Conservation (phyloP, 2,113 vertebrate genomes). For the Isurus oxyrinchus region DNA sequence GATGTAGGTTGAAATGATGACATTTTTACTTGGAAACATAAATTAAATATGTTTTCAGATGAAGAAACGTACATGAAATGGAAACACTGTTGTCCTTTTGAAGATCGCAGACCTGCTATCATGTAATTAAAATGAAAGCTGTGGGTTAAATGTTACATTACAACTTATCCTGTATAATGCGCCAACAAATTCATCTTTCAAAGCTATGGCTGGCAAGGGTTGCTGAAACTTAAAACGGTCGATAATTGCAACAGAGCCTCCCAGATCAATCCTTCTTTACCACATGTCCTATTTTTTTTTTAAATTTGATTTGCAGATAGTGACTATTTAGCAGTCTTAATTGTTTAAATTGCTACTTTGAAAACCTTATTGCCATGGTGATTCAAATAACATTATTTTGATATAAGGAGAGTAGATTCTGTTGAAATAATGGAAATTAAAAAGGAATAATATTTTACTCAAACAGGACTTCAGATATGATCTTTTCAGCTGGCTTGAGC, state of each 20-base stretch:
- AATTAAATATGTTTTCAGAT: not conserved
- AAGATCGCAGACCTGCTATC: not conserved
- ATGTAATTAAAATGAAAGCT: slow-evolving; percentile 6
- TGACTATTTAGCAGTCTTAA: not conserved
- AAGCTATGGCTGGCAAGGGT: too few relatives aligned
- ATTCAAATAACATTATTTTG: not conserved
- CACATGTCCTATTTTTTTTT: not conserved
- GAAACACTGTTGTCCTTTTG: not conserved
- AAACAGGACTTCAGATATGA: not conserved
- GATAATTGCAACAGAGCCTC: not conserved
- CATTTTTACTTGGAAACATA: not conserved
- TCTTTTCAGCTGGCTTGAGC: not conserved
- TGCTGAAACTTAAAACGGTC: not conserved
- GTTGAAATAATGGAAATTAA: not conserved
- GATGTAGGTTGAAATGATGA: not conserved
- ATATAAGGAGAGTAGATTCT: not conserved
- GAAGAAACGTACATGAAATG: not conserved
- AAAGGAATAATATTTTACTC: not conserved
- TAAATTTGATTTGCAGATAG: not conserved
- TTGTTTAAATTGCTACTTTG: not conserved
- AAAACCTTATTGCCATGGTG: not conserved
- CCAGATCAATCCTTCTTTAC: not conserved
- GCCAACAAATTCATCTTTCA: slow-evolving; percentile 10
- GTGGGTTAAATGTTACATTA: not conserved
- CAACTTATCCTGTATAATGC: not conserved